phyloP scores from a whole-genome alignment of 2,888 invertebrate species.

The Hemicrepidius hirtus region DNA sequence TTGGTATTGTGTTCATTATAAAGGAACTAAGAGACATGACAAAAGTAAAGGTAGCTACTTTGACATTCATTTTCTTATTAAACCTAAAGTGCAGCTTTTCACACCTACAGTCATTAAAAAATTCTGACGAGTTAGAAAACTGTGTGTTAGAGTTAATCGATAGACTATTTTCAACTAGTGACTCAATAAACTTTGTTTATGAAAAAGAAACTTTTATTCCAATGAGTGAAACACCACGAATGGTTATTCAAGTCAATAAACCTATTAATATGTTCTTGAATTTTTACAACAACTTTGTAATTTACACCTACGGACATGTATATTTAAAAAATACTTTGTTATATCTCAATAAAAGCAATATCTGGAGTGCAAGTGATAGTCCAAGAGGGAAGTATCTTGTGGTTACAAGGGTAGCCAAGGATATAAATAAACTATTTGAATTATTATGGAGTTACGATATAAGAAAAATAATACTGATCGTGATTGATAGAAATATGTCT shows the following conservation, averaged over 20 bases:
- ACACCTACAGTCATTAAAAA: too few relatives aligned
- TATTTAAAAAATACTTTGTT: not conserved
- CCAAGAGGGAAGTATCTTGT: slow-evolving; percentile 14
- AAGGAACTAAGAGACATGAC: too few relatives aligned
- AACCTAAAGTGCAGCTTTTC: too few relatives aligned
- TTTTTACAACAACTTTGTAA: slow-evolving; percentile 22
- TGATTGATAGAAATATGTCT: not conserved
- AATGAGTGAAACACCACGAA: not conserved
- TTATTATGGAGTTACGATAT: slow-evolving; percentile 21
- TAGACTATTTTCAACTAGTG: not conserved
- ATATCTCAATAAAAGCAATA: not conserved
- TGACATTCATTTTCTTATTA: too few relatives aligned
- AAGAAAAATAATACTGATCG: slow-evolving; percentile 12
- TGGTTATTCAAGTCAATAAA: not conserved
- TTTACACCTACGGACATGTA: not conserved
- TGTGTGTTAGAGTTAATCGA: not conserved
- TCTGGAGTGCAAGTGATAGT: slow-evolving; percentile 12
- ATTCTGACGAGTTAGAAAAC: not conserved
- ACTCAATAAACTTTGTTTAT: not conserved
- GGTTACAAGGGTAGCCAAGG: not conserved
- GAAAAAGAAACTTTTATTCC: not conserved
- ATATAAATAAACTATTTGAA: not conserved
- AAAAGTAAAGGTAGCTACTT: too few relatives aligned
- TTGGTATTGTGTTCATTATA: too few relatives aligned
- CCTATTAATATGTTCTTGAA: not conserved